Evolutionary conservation across 2,888 invertebrate species (phyloP).

Genomic region (Noctuana brunneofusca): DNA sequence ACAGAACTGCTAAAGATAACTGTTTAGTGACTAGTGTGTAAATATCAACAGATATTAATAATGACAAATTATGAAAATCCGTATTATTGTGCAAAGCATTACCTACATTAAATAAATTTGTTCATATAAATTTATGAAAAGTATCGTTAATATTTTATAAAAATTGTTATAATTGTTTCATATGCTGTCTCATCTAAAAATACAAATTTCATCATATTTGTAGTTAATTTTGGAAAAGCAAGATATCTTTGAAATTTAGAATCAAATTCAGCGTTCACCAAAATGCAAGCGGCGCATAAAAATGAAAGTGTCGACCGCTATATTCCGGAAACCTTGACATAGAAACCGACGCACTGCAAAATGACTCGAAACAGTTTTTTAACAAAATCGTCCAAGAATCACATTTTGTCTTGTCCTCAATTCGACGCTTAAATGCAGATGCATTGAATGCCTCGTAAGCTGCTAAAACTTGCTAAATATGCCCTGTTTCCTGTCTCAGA

Average conservation of each 20-base stretch:
- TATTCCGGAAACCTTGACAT: conserved; percentile 34
- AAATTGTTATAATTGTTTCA: no score
- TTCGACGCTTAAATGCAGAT: conserved; percentile 21
- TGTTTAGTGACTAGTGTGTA: not conserved
- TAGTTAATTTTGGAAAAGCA: not conserved
- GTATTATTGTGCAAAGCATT: no score
- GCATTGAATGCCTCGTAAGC: conserved; percentile 28
- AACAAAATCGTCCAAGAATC: conserved; percentile 24
- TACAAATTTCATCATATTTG: no score
- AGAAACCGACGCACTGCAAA: conserved; percentile 16
- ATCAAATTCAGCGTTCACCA: not conserved
- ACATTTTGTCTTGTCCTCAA: conserved; percentile 26
- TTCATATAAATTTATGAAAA: no score
- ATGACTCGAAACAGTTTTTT: conserved; percentile 22
- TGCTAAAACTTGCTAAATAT: conserved; percentile 19
- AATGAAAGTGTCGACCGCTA: conserved; percentile 29
- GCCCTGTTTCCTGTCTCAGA: conserved; percentile 24
- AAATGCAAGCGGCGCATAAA: conserved; percentile 12
- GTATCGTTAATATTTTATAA: no score
- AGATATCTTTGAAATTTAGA: not conserved
- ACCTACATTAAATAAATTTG: no score
- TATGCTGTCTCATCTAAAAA: no score
- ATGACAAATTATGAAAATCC: no score
- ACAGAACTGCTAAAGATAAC: conserved; percentile 3
- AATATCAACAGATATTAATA: no score